Percentiles rank a stretch among this genome's conserved stretches.
Conservation (phyloP, 2,888 invertebrate species). For the Ormyrus pomaceus region DNA sequence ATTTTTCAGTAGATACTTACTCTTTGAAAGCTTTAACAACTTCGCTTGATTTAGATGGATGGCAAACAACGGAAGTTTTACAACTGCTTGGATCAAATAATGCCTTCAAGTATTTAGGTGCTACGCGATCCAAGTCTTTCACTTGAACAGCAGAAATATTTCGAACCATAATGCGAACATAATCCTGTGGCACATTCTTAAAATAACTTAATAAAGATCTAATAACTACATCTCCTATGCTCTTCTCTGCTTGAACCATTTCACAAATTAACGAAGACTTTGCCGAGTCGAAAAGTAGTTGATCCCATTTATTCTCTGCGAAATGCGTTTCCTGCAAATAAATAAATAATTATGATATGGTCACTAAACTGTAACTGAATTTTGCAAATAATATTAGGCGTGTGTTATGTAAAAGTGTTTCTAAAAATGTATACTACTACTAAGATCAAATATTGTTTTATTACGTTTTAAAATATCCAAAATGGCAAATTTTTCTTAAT, state of each 20-base stretch:
- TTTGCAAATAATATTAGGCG: no score
- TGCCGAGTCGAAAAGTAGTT: slow-evolving; percentile 87
- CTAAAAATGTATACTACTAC: no score
- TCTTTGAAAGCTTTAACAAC: slow-evolving; percentile 81
- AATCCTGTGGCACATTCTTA: slow-evolving; percentile 81
- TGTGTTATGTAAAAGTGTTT: no score
- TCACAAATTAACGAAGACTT: slow-evolving; percentile 92
- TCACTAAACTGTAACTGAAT: no score
- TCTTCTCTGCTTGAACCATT: slow-evolving; percentile 88
- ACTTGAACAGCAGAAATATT: slow-evolving; percentile 82
- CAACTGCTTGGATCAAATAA: slow-evolving; percentile 81
- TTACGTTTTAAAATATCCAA: no score
- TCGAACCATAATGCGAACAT: slow-evolving; percentile 83
- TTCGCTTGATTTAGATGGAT: slow-evolving; percentile 85
- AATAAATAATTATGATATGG: no score
- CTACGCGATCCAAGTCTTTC: slow-evolving; percentile 82
- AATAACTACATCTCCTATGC: slow-evolving; percentile 83
- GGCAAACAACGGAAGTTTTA: slow-evolving; percentile 86
- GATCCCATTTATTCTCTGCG: slow-evolving; percentile 82
- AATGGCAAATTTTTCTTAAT: no score
- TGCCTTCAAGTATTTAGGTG: slow-evolving; percentile 82
- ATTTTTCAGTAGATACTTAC: slow-evolving; percentile 75
- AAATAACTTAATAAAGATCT: slow-evolving; percentile 86
- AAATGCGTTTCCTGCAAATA: slow-evolving; percentile 80
- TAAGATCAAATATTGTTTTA: no score